phyloP scores from a whole-genome alignment of 2,797 vertebrate genomes.

The Myotis vivesi region DNA sequence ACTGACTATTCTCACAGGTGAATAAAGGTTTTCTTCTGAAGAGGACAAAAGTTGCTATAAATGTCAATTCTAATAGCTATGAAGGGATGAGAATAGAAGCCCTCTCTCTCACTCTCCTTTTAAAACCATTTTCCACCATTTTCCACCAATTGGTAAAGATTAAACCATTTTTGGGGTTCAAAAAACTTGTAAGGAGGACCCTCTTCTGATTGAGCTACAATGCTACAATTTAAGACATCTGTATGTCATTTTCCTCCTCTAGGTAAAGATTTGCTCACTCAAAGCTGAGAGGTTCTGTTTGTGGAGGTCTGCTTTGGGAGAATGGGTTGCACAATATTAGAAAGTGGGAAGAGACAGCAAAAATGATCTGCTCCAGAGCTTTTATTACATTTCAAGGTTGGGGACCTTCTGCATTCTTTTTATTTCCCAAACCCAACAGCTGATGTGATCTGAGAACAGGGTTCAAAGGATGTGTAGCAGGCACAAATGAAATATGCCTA shows the following conservation, averaged over 20 bases:
- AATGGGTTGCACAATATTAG: conserved; percentile 46
- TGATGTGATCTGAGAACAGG: not conserved
- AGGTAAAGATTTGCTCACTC: conserved; percentile 44
- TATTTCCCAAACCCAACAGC: conserved; percentile 51
- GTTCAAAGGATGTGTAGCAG: conserved; percentile 19
- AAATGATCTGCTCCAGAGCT: conserved; percentile 38
- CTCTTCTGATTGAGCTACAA: conserved; percentile 50
- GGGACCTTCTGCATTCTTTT: conserved; percentile 37
- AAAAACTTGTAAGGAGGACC: conserved; percentile 26
- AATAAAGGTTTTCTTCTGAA: conserved; percentile 55
- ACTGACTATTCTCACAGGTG: conserved; percentile 41
- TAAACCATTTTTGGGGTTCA: conserved; percentile 58
- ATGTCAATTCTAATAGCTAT: conserved; percentile 62
- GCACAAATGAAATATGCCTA: conserved; percentile 1
- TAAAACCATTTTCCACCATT: conserved; percentile 38
- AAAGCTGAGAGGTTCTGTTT: conserved; percentile 46
- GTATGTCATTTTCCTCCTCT: conserved; percentile 49
- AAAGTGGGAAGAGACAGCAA: conserved; percentile 28
- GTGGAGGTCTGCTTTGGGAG: conserved; percentile 6
- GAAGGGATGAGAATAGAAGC: not conserved
- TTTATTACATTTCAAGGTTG: conserved; percentile 64
- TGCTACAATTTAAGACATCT: conserved; percentile 47
- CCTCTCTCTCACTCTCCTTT: conserved; percentile 17
- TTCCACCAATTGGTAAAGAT: conserved; percentile 46
- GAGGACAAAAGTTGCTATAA: conserved; percentile 61